phyloP scores from a whole-genome alignment of 2,888 invertebrate species.

The Rambutsinella grinnellia region DNA sequence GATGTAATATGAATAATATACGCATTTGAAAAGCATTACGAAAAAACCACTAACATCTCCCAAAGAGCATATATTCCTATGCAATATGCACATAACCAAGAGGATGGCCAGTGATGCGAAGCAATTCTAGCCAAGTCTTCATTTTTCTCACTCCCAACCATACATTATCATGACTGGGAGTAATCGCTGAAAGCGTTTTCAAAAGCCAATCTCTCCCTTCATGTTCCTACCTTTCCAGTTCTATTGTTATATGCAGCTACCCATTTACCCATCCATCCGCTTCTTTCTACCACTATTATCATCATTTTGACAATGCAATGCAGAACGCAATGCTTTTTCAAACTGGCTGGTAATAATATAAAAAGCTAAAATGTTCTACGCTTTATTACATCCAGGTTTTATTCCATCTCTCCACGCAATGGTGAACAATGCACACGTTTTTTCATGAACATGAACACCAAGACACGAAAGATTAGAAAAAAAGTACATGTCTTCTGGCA shows the following conservation, averaged over 20 bases:
- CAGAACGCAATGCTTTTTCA: neutral
- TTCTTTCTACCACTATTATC: neutral
- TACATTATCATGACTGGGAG: neutral
- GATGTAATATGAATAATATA: slow-evolving; percentile 1
- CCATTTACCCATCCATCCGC: neutral
- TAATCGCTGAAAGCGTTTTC: neutral
- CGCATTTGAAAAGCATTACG: neutral
- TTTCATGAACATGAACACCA: too few relatives aligned
- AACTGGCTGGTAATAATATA: too few relatives aligned
- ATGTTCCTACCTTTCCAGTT: neutral
- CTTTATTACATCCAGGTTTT: too few relatives aligned
- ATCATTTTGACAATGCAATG: neutral
- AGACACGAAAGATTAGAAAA: too few relatives aligned
- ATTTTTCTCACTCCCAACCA: neutral
- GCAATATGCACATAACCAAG: neutral
- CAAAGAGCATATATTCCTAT: neutral
- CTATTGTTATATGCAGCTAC: neutral
- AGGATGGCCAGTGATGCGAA: neutral
- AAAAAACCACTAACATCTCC: neutral
- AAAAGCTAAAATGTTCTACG: too few relatives aligned
- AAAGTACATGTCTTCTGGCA: too few relatives aligned
- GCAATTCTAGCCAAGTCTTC: neutral
- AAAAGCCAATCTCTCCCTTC: neutral
- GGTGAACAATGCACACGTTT: too few relatives aligned
- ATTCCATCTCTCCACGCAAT: too few relatives aligned